phyloP scores from a whole-genome alignment of 2,113 vertebrate genomes.

The Rallus limicola region DNA sequence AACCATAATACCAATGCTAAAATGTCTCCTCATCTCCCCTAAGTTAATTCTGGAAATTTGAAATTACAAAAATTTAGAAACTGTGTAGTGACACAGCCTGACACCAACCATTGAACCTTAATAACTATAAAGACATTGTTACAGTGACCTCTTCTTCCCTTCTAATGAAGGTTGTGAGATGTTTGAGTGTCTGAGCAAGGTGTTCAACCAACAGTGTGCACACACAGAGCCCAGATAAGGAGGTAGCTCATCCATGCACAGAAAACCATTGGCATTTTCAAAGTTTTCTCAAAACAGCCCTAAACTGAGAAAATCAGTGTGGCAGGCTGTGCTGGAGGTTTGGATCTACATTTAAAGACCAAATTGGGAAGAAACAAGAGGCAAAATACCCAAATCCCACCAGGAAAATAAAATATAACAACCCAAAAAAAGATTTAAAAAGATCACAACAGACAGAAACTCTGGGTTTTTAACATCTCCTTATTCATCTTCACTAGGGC shows the following conservation, averaged over 20 bases:
- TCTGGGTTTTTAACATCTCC: neutral
- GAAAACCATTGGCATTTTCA: neutral
- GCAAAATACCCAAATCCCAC: neutral
- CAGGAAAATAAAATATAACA: neutral
- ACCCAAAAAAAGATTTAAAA: neutral
- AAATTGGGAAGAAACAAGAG: neutral
- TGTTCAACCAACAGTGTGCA: neutral
- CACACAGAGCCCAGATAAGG: neutral
- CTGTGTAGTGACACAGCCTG: neutral
- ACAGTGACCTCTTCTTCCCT: neutral
- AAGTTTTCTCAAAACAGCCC: neutral
- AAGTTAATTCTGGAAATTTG: neutral
- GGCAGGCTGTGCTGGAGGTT: neutral
- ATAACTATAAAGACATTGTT: neutral
- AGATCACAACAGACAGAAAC: accelerated
- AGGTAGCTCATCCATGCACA: neutral
- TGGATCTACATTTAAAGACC: neutral
- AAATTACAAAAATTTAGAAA: neutral
- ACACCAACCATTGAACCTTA: neutral
- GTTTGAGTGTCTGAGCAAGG: neutral
- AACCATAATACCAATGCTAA: neutral
- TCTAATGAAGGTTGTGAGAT: neutral
- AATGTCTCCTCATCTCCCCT: neutral
- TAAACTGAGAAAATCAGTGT: neutral
- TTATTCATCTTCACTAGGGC: neutral